Evolutionary conservation across 2,888 invertebrate genomes (phyloP), one percentile per base, ranked within the genome.

Genomic region (Ennomos quercinarius): DNA sequence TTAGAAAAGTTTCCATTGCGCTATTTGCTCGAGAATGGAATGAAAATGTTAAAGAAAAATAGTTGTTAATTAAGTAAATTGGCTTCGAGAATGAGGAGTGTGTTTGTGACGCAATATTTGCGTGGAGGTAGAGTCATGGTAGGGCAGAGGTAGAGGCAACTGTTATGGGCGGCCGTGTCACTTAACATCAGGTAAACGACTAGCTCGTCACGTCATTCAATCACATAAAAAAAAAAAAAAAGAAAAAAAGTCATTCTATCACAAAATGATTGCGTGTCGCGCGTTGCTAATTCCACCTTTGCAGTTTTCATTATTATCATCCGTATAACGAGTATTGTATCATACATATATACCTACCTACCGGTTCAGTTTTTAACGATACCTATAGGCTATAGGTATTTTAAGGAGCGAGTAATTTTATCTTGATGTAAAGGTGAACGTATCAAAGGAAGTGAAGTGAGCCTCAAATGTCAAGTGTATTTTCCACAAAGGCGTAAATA

Each of bases 211-310:
- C n/a, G n/a, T n/a, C n/a, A n/a, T n/a, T n/a, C n/a, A n/a, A n/a
- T n/a, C n/a, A n/a, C n/a, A n/a, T n/a, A n/a, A n/a, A n/a, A n/a
- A n/a, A n/a, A n/a, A n/a, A n/a, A n/a, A n/a, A n/a, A n/a, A n/a
- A n/a, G n/a, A n/a, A n/a, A n/a, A n/a, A n/a, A n/a, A n/a, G n/a
- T n/a, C 43, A 63, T 57, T 64, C 39, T 66, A 64, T 70, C 70
- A 74, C 70, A 67, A 71, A 76, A 66, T 61, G 59, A 61, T 75
- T 74, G 71, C 76, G 71, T 74, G 73, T 42, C 61, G 27, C 45
- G 53, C 68, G 41, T 64, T 61, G 46, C 61, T 60, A 49, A 59
- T 61, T 73, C 63, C 66, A 59, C 72, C 69, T 63, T 61, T 66
- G 63, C 57, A 67, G 62, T 70, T 64, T 72, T 72, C 65, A 76